Base-by-base conservation (phyloP, 2,888 invertebrate species). In the Mycalesis mineus region DNA sequence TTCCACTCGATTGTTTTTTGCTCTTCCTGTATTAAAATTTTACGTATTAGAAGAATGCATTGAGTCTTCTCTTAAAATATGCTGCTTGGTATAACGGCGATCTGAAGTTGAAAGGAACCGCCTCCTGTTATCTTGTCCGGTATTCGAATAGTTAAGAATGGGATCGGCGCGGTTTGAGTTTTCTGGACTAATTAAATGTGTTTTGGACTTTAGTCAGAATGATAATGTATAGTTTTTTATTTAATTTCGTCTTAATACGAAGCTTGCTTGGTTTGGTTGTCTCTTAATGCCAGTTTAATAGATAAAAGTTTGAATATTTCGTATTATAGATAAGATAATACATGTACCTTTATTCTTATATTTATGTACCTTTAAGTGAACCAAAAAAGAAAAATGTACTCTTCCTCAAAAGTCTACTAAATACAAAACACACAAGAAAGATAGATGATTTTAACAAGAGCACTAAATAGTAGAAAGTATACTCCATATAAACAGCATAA, bases 141-240 rank as follows among this genome's bases (percentile, higher is more conserved):
- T 71, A 77, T 79, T 77, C 74, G 69, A 75, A 80, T 85, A 83
- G 84, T 85, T 82, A 84, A 78, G 78, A 75, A 68, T 68, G 65
- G 70, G 72, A 76, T 77, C 75, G 78, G 75, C 74, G 74, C 75
- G 75, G 76, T 78, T 77, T 47, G 40, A 39, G 47, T 47, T 45
- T n/a, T 29, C 47, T 33, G 14, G 9, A 8, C 14, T 45, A 47
- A 47, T 47, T 14, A 47, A 47, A 33, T 33, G 15, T 15, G 33
- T 14, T 33, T 33, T 45, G 45, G 28, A 29, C 14, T 28, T n/a
- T 29, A 45, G 8, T 47, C 15, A 33, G 47, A 47, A 47, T 15
- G 31, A 33, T 33, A 47, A 33, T 33, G 47, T 31, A 33, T n/a
- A n/a, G n/a, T 47, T 47, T 47, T 33, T 47, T 47, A 47, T 22